phyloP scores from a whole-genome alignment of 2,797 vertebrate species.

The Mionectes olivaceus region DNA sequence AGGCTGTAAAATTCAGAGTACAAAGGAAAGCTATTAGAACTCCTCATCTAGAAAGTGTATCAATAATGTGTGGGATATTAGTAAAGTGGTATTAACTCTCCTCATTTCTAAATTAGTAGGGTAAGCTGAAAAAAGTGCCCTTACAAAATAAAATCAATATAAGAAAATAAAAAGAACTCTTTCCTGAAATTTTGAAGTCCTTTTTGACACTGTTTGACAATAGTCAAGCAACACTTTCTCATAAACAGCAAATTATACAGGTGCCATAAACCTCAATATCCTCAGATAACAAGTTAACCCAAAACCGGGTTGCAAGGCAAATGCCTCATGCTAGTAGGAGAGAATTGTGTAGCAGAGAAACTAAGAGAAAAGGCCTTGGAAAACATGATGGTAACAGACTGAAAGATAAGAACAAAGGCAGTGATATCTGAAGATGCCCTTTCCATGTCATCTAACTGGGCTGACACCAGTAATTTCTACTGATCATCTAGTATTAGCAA shows the following conservation, averaged over 20 bases:
- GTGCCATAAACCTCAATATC: neutral
- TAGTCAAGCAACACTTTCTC: neutral
- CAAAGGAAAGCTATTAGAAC: neutral
- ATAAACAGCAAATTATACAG: neutral
- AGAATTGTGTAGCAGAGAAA: neutral
- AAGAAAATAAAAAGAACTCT: neutral
- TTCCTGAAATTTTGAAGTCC: neutral
- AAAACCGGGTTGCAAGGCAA: neutral
- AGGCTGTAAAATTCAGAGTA: constrained; percentile 5
- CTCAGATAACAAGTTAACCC: neutral
- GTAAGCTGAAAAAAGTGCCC: neutral
- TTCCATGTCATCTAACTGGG: neutral
- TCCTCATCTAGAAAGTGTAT: neutral
- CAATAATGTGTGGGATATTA: neutral
- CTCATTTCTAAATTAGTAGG: neutral
- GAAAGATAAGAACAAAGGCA: neutral
- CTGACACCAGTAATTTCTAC: neutral
- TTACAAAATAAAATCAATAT: neutral
- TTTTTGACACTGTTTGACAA: neutral
- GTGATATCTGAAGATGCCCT: neutral
- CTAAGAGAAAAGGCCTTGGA: neutral
- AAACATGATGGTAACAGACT: neutral
- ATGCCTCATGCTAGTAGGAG: neutral
- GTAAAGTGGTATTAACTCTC: neutral
- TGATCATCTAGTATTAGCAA: neutral